Conservation (phyloP, 37 sponge, comb jelly and placozoan species). For the Spongia lamella region DNA sequence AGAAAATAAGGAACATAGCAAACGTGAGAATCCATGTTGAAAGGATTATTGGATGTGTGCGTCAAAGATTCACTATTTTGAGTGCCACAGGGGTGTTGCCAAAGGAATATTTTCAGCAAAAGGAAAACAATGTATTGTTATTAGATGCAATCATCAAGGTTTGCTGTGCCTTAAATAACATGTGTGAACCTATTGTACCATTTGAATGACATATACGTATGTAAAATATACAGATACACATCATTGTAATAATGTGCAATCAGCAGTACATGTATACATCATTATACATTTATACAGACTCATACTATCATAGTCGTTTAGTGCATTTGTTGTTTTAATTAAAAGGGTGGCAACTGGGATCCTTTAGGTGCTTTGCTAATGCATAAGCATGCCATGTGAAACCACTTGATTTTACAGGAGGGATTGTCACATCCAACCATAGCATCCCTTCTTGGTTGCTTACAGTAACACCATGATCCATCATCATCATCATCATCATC, state of each 20-base stretch:
- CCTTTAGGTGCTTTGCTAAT: constrained; percentile 19
- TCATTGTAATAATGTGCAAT: too few species aligned
- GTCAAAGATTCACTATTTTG: constrained; percentile 42
- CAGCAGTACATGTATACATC: too few species aligned
- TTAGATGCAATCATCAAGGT: constrained; percentile 43
- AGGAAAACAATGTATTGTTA: constrained; percentile 1
- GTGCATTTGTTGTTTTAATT: too few species aligned
- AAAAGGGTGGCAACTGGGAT: too few species aligned
- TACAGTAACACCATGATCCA: constrained; percentile 42
- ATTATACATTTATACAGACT: too few species aligned
- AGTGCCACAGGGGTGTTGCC: too few species aligned
- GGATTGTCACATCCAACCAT: constrained; percentile 48
- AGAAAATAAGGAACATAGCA: constrained; percentile 31
- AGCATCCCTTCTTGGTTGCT: constrained; percentile 28
- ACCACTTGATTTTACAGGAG: constrained; percentile 39
- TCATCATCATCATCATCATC: too few species aligned
- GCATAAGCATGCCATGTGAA: constrained; percentile 21
- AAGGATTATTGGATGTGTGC: constrained; percentile 43
- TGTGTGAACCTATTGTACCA: constrained; percentile 41
- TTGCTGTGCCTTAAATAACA: constrained; percentile 59
- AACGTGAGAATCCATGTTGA: constrained; percentile 58
- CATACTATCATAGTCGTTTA: too few species aligned
- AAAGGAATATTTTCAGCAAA: constrained; percentile 12
- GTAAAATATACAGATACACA: too few species aligned
- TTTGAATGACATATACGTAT: too few species aligned